Evolutionary conservation across 2,797 vertebrate genomes (phyloP).

Genomic region (Mustela erminea): DNA sequence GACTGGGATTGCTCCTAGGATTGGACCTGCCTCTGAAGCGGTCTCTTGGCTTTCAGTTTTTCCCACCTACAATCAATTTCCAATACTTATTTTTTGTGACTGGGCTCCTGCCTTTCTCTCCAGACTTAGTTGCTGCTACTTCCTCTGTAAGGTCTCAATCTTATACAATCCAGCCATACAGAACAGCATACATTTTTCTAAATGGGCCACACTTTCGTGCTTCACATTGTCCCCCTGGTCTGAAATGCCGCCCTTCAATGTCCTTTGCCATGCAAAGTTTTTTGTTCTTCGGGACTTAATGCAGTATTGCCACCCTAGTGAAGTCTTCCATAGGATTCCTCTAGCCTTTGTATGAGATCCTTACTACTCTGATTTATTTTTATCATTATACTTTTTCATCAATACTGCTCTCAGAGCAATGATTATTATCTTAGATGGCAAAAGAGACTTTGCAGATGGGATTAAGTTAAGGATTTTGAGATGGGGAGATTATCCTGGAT

Average conservation of each 20-base stretch:
- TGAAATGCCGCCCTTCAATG: not conserved
- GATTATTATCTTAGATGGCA: not conserved
- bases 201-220: not conserved
- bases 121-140: not conserved
- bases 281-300: not conserved
- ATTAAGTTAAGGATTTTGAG: not conserved
- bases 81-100: not conserved
- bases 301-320: not conserved
- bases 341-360: not conserved
- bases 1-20: not conserved
- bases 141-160: not conserved
- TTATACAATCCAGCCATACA: not conserved
- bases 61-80: not conserved
- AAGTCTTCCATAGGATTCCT: not conserved
- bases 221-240: not conserved
- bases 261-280: not conserved
- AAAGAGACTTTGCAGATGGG: not conserved
- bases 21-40: not conserved
- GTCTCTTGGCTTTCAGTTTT: not conserved
- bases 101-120: not conserved
- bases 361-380: not conserved
- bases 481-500: not conserved
- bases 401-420: not conserved
- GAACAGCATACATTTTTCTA: not conserved
- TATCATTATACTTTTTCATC: not conserved